Evolutionary conservation across 2,113 vertebrate species (phyloP).

Genomic region (Callorhinus ursinus): DNA sequence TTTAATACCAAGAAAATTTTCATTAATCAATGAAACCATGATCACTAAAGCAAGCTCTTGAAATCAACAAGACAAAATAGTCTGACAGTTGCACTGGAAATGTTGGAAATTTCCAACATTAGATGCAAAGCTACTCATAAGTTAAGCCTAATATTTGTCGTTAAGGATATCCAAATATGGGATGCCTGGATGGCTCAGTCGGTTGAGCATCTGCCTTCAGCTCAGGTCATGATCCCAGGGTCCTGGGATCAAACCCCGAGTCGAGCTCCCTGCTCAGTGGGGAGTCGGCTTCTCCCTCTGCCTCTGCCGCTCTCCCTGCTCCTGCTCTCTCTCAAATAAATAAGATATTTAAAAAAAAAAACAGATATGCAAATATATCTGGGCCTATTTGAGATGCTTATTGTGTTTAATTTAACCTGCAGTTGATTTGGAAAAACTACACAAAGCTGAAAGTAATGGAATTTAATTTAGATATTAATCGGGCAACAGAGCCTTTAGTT

Average conservation of each 20-base stretch:
- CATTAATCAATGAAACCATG: background rate
- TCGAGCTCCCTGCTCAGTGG: no score
- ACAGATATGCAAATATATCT: background rate
- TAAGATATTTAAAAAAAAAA: no score
- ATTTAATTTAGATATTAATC: background rate
- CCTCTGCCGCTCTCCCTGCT: no score
- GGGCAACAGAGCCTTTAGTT: background rate
- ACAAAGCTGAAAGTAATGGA: background rate
- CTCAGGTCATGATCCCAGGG: no score
- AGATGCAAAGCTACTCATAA: background rate
- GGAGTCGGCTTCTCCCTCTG: no score
- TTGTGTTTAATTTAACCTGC: background rate
- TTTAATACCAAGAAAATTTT: constrained; percentile 25
- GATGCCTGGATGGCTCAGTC: no score
- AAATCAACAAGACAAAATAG: constrained; percentile 25
- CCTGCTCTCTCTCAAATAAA: no score
- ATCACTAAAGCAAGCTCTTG: background rate
- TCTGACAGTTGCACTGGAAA: background rate
- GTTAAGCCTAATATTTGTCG: background rate
- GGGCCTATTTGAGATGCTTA: background rate
- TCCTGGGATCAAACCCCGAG: no score
- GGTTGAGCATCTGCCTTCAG: no score
- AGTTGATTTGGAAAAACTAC: constrained; percentile 7
- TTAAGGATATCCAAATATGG: background rate
- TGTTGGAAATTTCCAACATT: background rate